phyloP scores from a whole-genome alignment of 2,888 invertebrate species.

The Cerceris ruficornis region DNA sequence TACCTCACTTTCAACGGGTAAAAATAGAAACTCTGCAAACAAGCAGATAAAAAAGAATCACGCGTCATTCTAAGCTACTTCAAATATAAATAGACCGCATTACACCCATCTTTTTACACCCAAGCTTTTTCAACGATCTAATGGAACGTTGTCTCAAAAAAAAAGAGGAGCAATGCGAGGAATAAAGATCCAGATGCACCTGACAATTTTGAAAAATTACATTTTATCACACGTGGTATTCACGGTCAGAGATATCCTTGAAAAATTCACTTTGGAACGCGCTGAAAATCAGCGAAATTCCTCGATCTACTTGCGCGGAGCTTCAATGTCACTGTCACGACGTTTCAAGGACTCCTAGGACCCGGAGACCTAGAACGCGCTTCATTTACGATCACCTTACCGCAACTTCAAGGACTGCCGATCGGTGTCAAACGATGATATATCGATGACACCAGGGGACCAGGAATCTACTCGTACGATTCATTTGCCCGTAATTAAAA shows the following conservation, averaged over 20 bases:
- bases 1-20: too few species aligned
- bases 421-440: constrained; percentile 33
- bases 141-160: too few species aligned
- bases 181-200: too few species aligned
- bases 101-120: too few species aligned
- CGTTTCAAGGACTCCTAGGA: constrained; percentile 11
- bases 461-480: constrained; percentile 54
- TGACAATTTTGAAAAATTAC: too few species aligned
- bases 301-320: background rate
- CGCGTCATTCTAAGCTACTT: too few species aligned
- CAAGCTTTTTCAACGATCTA: too few species aligned
- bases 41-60: too few species aligned
- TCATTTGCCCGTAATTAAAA: constrained; percentile 66
- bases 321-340: constrained; percentile 31
- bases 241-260: background rate
- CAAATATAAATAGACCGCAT: too few species aligned
- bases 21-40: too few species aligned
- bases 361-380: constrained; percentile 37
- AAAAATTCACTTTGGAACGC: background rate
- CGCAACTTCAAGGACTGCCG: constrained; percentile 46
- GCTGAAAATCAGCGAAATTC: background rate
- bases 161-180: too few species aligned
- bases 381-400: constrained; percentile 30
- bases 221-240: too few species aligned
- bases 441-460: constrained; percentile 39